Evolutionary conservation across 2,113 vertebrate species (phyloP).

Genomic region (Hucho hucho): DNA sequence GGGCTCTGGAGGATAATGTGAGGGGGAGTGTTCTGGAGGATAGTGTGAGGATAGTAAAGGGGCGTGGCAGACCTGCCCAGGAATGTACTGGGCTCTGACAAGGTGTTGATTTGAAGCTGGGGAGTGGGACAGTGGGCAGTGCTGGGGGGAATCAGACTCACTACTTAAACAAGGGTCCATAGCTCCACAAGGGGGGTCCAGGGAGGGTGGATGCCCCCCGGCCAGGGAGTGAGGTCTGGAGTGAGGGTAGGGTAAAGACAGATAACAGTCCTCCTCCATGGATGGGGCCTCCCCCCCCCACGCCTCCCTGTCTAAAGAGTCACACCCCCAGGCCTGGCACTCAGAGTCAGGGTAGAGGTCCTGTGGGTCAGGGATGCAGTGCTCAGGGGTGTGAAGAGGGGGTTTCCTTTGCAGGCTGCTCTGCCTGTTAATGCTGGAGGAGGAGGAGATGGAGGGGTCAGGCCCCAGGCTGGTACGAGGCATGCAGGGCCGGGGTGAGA

Average conservation of each 20-base stretch:
- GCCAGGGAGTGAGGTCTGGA: slow-evolving; percentile 59
- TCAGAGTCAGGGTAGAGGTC: slow-evolving; percentile 61
- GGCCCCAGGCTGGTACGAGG: slow-evolving; percentile 76
- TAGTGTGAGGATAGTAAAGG: slow-evolving; percentile 55
- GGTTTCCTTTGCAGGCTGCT: slow-evolving; percentile 72
- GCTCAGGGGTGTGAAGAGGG: slow-evolving; percentile 59
- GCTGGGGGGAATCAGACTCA: slow-evolving; percentile 64
- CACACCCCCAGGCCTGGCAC: slow-evolving; percentile 62
- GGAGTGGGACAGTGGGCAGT: slow-evolving; percentile 54
- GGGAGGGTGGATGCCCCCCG: slow-evolving; percentile 54
- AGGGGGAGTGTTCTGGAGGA: background rate
- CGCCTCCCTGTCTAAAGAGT: slow-evolving; percentile 54
- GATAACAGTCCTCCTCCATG: slow-evolving; percentile 61
- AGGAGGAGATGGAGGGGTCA: slow-evolving; percentile 45
- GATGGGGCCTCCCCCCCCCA: slow-evolving; percentile 53
- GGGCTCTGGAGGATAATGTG: slow-evolving; percentile 37
- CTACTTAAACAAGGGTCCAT: slow-evolving; percentile 51
- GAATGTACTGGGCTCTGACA: slow-evolving; percentile 81
- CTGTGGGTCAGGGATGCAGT: slow-evolving; percentile 52
- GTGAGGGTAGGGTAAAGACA: slow-evolving; percentile 63
- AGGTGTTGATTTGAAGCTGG: slow-evolving; percentile 62
- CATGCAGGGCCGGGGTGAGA: slow-evolving; percentile 71
- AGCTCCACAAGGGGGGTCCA: slow-evolving; percentile 53
- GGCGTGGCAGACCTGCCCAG: slow-evolving; percentile 66
- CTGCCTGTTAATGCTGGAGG: slow-evolving; percentile 60